Evolutionary conservation across 2,113 vertebrate species (phyloP).

Genomic region (Chionis minor): DNA sequence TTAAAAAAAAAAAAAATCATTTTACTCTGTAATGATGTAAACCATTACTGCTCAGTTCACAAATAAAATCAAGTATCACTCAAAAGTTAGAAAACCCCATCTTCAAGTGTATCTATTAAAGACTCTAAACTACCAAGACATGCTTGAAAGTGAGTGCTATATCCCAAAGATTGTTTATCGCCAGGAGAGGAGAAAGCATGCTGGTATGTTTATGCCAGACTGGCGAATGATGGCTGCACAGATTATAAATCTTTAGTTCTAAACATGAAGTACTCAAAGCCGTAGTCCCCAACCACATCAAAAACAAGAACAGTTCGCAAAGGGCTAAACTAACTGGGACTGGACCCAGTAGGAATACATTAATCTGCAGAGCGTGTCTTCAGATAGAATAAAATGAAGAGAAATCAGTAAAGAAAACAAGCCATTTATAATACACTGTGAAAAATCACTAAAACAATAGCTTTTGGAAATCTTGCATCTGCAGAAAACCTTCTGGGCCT

Average conservation of each 20-base stretch:
- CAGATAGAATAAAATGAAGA: slow-evolving; percentile 33
- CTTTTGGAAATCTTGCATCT: slow-evolving; percentile 54
- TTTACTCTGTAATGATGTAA: neutral
- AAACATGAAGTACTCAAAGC: neutral
- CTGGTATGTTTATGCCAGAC: neutral
- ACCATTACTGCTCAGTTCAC: neutral
- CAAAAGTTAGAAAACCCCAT: neutral
- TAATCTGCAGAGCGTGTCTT: slow-evolving; percentile 27
- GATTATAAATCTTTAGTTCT: slow-evolving; percentile 24
- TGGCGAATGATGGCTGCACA: neutral
- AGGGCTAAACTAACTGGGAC: neutral
- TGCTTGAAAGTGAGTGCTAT: neutral
- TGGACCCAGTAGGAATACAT: slow-evolving; percentile 33
- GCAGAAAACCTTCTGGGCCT: slow-evolving; percentile 65
- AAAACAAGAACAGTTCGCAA: slow-evolving; percentile 40
- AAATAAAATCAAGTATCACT: neutral
- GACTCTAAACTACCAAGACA: neutral
- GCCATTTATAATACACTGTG: slow-evolving; percentile 38
- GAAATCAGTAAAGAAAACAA: slow-evolving; percentile 53
- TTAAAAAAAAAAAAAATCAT: accelerated
- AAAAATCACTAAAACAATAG: slow-evolving; percentile 64
- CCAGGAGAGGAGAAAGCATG: neutral
- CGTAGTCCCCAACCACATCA: neutral
- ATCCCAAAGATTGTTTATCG: neutral
- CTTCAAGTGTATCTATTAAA: neutral